Evolutionary conservation across 1,140 invertebrate genomes (phyloP).

Genomic region (Cyclina sinensis): DNA sequence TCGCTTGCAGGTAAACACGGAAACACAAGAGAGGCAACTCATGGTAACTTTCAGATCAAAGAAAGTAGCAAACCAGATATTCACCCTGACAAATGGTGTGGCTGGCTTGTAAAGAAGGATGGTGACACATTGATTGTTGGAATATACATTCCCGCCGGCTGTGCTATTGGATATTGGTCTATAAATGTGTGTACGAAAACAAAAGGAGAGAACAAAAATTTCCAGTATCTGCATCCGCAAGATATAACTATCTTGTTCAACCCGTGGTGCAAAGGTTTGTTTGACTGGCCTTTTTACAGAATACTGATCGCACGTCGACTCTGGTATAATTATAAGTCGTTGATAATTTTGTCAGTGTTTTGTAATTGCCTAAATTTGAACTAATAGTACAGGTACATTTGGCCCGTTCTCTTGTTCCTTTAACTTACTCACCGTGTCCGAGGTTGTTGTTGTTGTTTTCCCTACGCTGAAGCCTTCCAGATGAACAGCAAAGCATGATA

Average conservation of each 20-base stretch:
- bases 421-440: no score
- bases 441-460: no score
- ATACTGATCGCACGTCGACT: no score
- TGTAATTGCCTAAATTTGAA: no score
- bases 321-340: no score
- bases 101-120: neutral
- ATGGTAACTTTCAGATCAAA: neutral
- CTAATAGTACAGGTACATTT: no score
- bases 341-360: no score
- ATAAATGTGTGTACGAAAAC: neutral
- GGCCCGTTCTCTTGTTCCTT: no score
- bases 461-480: no score
- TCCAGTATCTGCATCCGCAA: conserved; percentile 42
- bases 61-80: neutral
- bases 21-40: neutral
- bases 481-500: no score
- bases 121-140: neutral
- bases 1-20: neutral
- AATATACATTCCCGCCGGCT: neutral
- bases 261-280: conserved; percentile 68
- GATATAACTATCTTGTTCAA: conserved; percentile 65
- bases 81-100: neutral
- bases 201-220: neutral
- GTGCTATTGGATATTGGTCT: neutral
- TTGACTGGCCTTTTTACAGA: no score